Evolutionary conservation across 2,797 vertebrate species (phyloP).

Genomic region (Spinus olivaceus): DNA sequence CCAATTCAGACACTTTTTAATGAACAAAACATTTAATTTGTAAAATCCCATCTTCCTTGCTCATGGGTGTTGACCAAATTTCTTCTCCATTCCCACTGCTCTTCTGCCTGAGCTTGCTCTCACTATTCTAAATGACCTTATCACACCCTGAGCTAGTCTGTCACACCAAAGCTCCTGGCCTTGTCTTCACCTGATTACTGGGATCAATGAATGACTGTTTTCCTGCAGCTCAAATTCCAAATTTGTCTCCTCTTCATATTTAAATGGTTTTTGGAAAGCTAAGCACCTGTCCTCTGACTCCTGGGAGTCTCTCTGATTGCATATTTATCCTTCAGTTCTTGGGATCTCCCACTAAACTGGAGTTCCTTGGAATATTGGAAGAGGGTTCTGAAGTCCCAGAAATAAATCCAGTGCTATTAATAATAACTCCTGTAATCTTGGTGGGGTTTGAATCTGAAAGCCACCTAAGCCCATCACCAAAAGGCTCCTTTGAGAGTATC

Average conservation of each 20-base stretch:
- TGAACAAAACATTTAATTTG: not conserved
- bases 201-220: slow-evolving; percentile 22
- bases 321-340: not conserved
- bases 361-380: not conserved
- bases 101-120: not conserved
- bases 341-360: not conserved
- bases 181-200: not conserved
- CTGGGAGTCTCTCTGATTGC: not conserved
- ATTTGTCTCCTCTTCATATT: not conserved
- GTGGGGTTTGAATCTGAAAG: not conserved
- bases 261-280: not conserved
- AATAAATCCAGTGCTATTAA: not conserved
- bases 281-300: not conserved
- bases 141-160: not conserved
- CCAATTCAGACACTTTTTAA: not conserved
- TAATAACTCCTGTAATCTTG: not conserved
- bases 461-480: fast-evolving
- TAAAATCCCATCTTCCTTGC: not conserved
- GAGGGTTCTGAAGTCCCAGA: not conserved
- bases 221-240: slow-evolving; percentile 9
- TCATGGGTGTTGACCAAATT: not conserved
- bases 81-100: not conserved
- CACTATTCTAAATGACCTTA: not conserved
- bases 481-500: not conserved
- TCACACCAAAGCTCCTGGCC: not conserved